Base-by-base conservation (phyloP, 2,797 vertebrate species). In the Dendrocincla tyrannina region DNA sequence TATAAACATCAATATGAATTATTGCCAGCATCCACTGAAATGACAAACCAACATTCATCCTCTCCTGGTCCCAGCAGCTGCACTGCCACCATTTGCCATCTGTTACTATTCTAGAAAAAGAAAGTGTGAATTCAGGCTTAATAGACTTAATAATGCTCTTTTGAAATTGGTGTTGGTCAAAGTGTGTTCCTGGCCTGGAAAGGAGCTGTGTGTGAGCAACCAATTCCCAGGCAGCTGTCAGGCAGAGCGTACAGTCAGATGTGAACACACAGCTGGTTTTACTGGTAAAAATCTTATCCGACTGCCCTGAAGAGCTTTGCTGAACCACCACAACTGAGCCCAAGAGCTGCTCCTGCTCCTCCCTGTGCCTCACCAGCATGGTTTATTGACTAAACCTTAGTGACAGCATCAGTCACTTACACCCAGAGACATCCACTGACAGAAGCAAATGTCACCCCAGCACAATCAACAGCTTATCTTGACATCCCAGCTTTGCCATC, bases 71-170 rank as follows among this genome's bases (percentile, higher is more conserved):
- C 55, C 11, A 1, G 87, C 85, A 95, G 89, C 81, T 96, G 73
- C 17, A 74, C 62, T 0, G 0, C 28, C 75, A 93, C 53, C 50
- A 68, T 86, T 81, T 91, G 79, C 92, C 93, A 90, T 93, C 93
- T 96, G 93, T 83, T 90, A 86, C 59, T 56, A 75, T 67, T 88
- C 23, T 44, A 62, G 74, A 62, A 88, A 44, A 68, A 88, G 41
- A 89, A 85, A 91, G 73, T 81, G 80, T 82, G 81, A 95, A 90
- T 28, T 79, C 72, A 28, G 49, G 37, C 89, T 86, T 68, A 91
- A 88, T 32, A 76, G 52, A 85, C 42, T 91, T 90, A 83, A 67
- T 67, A 91, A 83, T 7, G 41, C 17, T 85, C 49, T 73, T 89
- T 77, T 72, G 53, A 62, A 89, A 24, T 30, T 33, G n/a, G 37